phyloP scores from a whole-genome alignment of 2,888 invertebrate genomes.

The Poecilus cupreus region DNA sequence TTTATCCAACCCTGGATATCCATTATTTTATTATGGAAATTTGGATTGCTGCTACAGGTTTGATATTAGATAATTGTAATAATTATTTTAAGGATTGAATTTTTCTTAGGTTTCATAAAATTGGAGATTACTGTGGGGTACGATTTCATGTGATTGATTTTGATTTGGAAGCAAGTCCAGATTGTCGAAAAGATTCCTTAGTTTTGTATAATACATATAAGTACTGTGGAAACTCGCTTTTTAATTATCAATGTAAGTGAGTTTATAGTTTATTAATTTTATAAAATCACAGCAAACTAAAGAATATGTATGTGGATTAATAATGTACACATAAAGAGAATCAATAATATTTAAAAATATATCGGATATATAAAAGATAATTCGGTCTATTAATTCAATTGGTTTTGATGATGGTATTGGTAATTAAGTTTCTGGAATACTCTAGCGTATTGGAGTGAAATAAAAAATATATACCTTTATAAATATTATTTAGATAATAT shows the following conservation, averaged over 20 bases:
- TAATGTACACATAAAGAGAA: too few relatives aligned
- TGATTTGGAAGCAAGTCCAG: conserved; percentile 70
- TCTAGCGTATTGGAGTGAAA: too few relatives aligned
- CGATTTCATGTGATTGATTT: conserved; percentile 72
- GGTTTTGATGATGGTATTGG: too few relatives aligned
- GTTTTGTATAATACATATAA: conserved; percentile 68
- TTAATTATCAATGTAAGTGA: conserved; percentile 69
- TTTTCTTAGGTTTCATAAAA: conserved; percentile 70
- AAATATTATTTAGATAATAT: too few relatives aligned
- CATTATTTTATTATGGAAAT: conserved; percentile 71
- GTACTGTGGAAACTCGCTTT: conserved; percentile 71
- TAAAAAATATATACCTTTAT: too few relatives aligned
- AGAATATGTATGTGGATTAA: too few relatives aligned
- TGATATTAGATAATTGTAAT: neutral
- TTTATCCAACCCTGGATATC: conserved; percentile 72
- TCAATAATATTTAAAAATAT: too few relatives aligned
- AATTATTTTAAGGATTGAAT: conserved; percentile 59
- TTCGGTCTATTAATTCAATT: too few relatives aligned
- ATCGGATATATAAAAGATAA: too few relatives aligned
- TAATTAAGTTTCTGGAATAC: too few relatives aligned
- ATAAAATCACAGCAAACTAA: too few relatives aligned
- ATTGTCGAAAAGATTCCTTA: conserved; percentile 73
- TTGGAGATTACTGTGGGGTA: conserved; percentile 71
- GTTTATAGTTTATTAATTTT: neutral
- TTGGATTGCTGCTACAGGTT: conserved; percentile 73